Evolutionary conservation across 2,113 vertebrate genomes (phyloP).

Genomic region (Megaceryle maxima): DNA sequence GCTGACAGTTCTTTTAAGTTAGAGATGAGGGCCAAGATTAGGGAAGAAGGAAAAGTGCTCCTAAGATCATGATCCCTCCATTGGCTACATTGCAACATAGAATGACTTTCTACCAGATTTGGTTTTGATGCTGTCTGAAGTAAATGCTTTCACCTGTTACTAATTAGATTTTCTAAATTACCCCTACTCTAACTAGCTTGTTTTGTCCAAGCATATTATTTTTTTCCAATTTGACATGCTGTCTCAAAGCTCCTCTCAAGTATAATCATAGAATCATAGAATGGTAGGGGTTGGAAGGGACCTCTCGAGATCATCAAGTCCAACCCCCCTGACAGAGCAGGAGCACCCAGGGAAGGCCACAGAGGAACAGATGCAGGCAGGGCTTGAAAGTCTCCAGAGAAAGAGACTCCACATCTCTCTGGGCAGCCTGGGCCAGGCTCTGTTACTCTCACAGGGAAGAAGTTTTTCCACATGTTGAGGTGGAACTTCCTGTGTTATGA

Average conservation of each 20-base stretch:
- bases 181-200: neutral
- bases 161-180: neutral
- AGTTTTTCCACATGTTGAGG: too few relatives aligned
- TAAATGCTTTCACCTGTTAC: neutral
- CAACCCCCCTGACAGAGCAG: too few relatives aligned
- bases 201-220: neutral
- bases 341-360: too few relatives aligned
- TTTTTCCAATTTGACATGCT: neutral
- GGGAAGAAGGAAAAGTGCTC: neutral
- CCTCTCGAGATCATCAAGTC: too few relatives aligned
- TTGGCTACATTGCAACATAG: neutral
- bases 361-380: too few relatives aligned
- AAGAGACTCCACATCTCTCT: too few relatives aligned
- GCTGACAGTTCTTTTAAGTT: neutral
- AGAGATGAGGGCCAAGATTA: neutral
- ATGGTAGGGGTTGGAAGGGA: too few relatives aligned
- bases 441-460: too few relatives aligned
- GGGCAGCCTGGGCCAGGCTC: too few relatives aligned
- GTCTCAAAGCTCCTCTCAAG: neutral
- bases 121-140: neutral
- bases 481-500: too few relatives aligned
- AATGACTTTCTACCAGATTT: neutral
- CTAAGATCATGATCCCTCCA: neutral
- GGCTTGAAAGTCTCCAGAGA: too few relatives aligned
- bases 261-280: neutral